A percentile compares a stretch with the other conserved stretches of the same genome.
Conservation (phyloP, 2,113 vertebrate genomes). For the Cephalopholis sonnerati region DNA sequence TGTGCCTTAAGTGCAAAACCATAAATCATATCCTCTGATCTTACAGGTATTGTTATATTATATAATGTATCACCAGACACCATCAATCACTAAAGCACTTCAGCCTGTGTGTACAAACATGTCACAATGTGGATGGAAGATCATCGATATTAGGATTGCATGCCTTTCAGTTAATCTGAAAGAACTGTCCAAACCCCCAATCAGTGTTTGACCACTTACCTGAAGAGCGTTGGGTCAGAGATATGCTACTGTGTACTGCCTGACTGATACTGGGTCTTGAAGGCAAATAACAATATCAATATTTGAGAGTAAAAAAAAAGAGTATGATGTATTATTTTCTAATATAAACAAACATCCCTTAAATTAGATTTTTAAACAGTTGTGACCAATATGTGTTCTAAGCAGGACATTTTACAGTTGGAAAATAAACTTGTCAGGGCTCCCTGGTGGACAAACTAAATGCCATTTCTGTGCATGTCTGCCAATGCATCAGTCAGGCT, state of each 20-base stretch:
- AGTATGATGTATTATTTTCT: background rate
- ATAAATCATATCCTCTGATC: background rate
- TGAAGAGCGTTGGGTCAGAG: background rate
- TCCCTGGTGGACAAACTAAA: background rate
- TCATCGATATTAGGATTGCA: background rate
- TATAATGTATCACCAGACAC: background rate
- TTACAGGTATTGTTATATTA: background rate
- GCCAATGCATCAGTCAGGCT: background rate
- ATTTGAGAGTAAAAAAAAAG: background rate
- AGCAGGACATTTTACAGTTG: background rate
- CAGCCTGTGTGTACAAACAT: background rate
- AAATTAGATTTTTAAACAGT: background rate
- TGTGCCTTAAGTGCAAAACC: background rate
- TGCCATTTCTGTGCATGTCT: background rate
- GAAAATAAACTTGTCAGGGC: background rate
- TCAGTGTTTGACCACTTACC: background rate
- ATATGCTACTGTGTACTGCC: too few species aligned
- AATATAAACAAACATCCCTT: background rate
- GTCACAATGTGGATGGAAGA: background rate
- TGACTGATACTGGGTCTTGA: background rate
- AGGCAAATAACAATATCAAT: too few species aligned
- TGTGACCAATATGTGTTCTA: background rate
- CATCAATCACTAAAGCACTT: background rate
- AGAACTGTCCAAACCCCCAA: background rate
- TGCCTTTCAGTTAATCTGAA: background rate